Evolutionary conservation across 2,113 vertebrate species (phyloP).

Genomic region (Montifringilla adamsi): DNA sequence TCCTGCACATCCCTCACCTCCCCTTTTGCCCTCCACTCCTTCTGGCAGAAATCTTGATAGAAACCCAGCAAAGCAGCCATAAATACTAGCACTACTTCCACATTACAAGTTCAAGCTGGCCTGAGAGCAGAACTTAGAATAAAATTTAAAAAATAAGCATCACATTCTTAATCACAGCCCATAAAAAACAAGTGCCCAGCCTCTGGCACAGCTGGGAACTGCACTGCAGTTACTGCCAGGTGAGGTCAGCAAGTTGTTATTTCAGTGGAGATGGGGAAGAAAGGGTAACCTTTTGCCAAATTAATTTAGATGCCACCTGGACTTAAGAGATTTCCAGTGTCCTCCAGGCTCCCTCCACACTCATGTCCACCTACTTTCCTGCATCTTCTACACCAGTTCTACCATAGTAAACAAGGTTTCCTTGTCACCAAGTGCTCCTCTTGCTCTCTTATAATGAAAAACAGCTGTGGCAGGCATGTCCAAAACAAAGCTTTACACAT

Average conservation of each 20-base stretch:
- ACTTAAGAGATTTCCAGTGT: not conserved
- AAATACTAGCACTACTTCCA: not conserved
- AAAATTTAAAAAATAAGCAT: not conserved
- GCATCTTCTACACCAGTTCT: conserved; percentile 40
- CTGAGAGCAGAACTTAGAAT: not conserved
- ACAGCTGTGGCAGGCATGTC: conserved; percentile 62
- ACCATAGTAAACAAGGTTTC: conserved; percentile 7
- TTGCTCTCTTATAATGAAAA: conserved; percentile 57
- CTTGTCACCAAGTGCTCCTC: conserved; percentile 64
- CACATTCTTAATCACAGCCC: not conserved
- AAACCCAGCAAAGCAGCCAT: not conserved
- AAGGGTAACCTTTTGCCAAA: not conserved
- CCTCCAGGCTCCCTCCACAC: not conserved
- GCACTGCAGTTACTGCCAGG: not conserved
- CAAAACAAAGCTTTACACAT: conserved; percentile 65
- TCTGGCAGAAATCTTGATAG: not conserved
- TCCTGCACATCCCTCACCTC: not conserved
- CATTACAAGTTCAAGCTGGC: not conserved
- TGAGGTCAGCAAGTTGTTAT: not conserved
- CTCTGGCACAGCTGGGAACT: not conserved
- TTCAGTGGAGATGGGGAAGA: not conserved
- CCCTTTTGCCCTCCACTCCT: not conserved
- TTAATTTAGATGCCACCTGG: not conserved
- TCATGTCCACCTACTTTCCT: conserved; percentile 14
- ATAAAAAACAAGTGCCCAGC: not conserved